A percentile compares a stretch with the other conserved stretches of the same genome.
Evolutionary conservation across 2,113 vertebrate genomes (phyloP).

Genomic region (Enhydra lutris): DNA sequence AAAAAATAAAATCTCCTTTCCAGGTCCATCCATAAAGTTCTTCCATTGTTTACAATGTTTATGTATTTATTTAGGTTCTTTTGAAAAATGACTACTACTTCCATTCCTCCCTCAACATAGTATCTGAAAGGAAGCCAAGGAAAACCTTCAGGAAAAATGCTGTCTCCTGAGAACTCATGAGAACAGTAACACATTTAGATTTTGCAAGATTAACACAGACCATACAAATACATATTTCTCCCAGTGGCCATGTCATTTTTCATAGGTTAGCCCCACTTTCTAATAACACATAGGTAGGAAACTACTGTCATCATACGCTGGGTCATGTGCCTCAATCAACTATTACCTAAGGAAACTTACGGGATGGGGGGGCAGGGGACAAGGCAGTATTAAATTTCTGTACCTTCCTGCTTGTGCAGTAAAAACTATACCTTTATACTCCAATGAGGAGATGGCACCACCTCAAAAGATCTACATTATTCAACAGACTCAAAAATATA

Average conservation of each 20-base stretch:
- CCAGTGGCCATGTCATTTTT: conserved; percentile 29
- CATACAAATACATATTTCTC: conserved; percentile 51
- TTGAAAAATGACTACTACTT: conserved; percentile 30
- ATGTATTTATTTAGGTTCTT: background rate
- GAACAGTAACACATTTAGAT: conserved; percentile 58
- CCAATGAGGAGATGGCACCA: background rate
- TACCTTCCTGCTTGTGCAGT: background rate
- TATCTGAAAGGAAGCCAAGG: conserved; percentile 50
- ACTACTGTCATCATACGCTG: background rate
- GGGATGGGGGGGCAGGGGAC: background rate
- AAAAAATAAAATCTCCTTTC: background rate
- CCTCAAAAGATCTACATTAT: background rate
- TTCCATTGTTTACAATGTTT: conserved; percentile 39
- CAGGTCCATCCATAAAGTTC: background rate
- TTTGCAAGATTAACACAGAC: conserved; percentile 46
- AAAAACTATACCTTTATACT: background rate
- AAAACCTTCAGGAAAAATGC: conserved; percentile 55
- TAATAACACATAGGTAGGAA: conserved; percentile 46
- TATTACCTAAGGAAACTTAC: background rate
- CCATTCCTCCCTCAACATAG: background rate
- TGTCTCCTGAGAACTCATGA: conserved; percentile 23
- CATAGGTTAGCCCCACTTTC: conserved; percentile 19
- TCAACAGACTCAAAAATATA: background rate
- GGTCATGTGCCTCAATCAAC: background rate
- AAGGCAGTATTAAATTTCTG: background rate